Percentiles rank a stretch among this genome's conserved stretches.
These are phyloP conservation scores for Neoitamus cyanurus DNA, from an alignment of 2,888 invertebrate genomes.

Conservation along the genomic window DNA sequence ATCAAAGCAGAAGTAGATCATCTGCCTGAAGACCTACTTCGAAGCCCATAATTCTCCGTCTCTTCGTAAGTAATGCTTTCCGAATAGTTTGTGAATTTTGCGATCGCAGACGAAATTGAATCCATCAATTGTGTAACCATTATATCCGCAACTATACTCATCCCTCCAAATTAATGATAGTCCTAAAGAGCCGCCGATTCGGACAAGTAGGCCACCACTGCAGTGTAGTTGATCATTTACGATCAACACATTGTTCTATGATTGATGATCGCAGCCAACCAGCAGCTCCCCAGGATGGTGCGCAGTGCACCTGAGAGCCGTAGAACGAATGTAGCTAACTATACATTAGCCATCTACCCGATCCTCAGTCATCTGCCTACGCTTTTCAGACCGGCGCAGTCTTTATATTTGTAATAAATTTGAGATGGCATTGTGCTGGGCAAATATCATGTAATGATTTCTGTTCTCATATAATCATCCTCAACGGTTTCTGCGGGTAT, in stretches of 20 bases:
- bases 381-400: background rate
- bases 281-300: background rate
- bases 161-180: conserved; percentile 33
- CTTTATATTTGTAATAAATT: conserved; percentile 35
- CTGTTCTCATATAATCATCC: conserved; percentile 34
- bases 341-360: background rate
- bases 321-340: background rate
- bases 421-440: conserved; percentile 16
- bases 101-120: conserved; percentile 1
- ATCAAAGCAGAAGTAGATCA: conserved; percentile 15
- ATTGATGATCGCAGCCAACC: conserved; percentile 17
- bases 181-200: background rate
- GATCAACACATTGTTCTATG: conserved; percentile 30
- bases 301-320: background rate
- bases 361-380: background rate
- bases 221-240: conserved; percentile 17
- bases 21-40: conserved; percentile 10
- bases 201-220: conserved; percentile 23
- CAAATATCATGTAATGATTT: conserved; percentile 16
- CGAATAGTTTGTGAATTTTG: conserved; percentile 8
- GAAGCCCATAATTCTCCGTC: conserved; percentile 12
- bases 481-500: background rate
- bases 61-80: background rate
- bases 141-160: background rate
- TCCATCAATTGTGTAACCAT: conserved; percentile 15